Evolutionary conservation across 2,888 invertebrate genomes (phyloP).

Genomic region (Lampropteryx suffumata): DNA sequence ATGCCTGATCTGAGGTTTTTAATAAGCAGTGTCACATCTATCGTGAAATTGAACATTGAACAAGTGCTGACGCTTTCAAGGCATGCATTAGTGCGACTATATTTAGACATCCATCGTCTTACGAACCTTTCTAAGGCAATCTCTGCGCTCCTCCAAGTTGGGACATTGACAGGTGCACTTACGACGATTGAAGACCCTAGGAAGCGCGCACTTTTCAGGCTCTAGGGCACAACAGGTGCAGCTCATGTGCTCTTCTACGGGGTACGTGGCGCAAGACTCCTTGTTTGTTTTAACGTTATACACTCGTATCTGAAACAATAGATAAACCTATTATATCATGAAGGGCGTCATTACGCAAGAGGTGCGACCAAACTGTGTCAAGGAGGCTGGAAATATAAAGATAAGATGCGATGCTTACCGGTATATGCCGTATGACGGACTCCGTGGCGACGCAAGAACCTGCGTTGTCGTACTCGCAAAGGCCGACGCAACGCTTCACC

Average conservation of each 20-base stretch:
- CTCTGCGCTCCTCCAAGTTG: slow-evolving; percentile 66
- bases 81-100: slow-evolving; percentile 34
- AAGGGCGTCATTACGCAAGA: slow-evolving; percentile 47
- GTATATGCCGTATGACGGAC: slow-evolving; percentile 56
- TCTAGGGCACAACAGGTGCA: slow-evolving; percentile 66
- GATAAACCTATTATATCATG: slow-evolving; percentile 56
- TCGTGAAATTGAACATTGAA: neutral
- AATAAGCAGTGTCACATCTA: slow-evolving; percentile 13
- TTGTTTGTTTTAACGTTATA: slow-evolving; percentile 64
- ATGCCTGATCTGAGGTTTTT: neutral
- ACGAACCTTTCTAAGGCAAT: slow-evolving; percentile 75
- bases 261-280: slow-evolving; percentile 66
- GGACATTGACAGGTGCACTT: slow-evolving; percentile 79
- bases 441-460: slow-evolving; percentile 63
- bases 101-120: slow-evolving; percentile 72
- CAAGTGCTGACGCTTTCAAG: slow-evolving; percentile 27
- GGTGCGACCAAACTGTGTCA: slow-evolving; percentile 59
- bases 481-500: slow-evolving; percentile 73
- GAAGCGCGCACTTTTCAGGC: slow-evolving; percentile 55
- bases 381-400: slow-evolving; percentile 58
- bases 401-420: slow-evolving; percentile 60
- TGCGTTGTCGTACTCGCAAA: slow-evolving; percentile 62
- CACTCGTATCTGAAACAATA: slow-evolving; percentile 62
- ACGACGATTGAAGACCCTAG: slow-evolving; percentile 71
- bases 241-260: slow-evolving; percentile 64